These are phyloP conservation scores for Phortica okadai DNA, from an alignment of 2,888 invertebrate genomes.

Conservation along the genomic window DNA sequence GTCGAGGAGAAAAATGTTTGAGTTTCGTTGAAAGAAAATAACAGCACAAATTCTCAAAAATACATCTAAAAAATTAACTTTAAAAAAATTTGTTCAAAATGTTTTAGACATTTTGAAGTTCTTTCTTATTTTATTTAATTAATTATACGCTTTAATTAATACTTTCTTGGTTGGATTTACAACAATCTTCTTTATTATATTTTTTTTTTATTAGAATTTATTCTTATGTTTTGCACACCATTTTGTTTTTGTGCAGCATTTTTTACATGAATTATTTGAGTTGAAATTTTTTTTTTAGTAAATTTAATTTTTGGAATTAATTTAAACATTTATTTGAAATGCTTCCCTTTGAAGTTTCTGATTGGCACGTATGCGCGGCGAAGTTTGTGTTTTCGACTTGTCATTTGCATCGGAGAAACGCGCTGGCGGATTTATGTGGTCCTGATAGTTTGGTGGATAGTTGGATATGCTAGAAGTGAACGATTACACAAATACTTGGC, in stretches of 20 bases:
- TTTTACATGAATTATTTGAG: constrained; percentile 47
- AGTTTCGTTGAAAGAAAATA: constrained; percentile 9
- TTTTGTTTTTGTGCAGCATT: constrained; percentile 32
- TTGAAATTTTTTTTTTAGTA: constrained; percentile 24
- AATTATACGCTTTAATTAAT: constrained; percentile 32
- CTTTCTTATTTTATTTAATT: constrained; percentile 25
- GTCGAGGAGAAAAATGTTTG: constrained; percentile 44
- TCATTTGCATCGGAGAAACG: constrained; percentile 85
- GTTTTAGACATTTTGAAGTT: constrained; percentile 45
- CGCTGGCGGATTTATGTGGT: constrained; percentile 90
- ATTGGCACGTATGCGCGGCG: constrained; percentile 77
- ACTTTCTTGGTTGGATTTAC: constrained; percentile 56
- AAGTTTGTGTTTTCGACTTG: constrained; percentile 75
- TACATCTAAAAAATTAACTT: background rate
- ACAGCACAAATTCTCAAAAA: background rate
- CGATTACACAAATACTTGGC: constrained; percentile 37
- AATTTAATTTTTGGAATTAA: constrained; percentile 7
- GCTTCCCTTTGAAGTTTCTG: constrained; percentile 82
- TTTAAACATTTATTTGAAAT: constrained; percentile 87
- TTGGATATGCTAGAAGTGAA: constrained; percentile 82
- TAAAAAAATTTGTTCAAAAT: constrained; percentile 6
- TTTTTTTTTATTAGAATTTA: constrained; percentile 47
- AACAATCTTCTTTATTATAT: constrained; percentile 51
- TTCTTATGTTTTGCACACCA: constrained; percentile 26
- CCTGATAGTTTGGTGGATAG: constrained; percentile 87